Evolutionary conservation across 2,113 vertebrate genomes (phyloP), one percentile per base, ranked within the genome.

Genomic region (Thinocorus orbignyianus): DNA sequence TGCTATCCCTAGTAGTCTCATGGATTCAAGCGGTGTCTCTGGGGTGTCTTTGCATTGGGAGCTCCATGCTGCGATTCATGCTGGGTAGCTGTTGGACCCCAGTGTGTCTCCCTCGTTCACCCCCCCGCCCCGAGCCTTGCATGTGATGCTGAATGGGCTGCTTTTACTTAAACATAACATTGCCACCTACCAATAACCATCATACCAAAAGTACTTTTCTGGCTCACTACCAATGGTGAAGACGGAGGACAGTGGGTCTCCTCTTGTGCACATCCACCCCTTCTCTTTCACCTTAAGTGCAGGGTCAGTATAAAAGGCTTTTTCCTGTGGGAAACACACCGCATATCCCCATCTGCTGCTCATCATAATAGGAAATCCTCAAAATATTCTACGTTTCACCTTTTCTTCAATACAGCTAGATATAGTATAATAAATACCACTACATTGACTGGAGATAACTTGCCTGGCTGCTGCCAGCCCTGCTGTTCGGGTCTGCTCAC

Each of bases 81-180:
- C 44, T n/a, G 30, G 28, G 26, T 1, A 0, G 35, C 80, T 60
- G 55, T 19, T 52, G 55, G 62, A 44, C 81, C 52, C 31, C 46
- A 6, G 30, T 3, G 24, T 8, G 20, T 58, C 13, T 33, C 8
- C 8, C 13, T 42, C 1, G 0, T 26, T 39, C 55, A 12, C 31
- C 44, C 20, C 10, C 10, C 24, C 22, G 15, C 31, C 30, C 3
- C 9, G 11, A 35, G 11, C 22, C 33, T 20, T 1, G 5, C 16
- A 7, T 3, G 17, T 7, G 17, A 11, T 46, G 60, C 41, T 48
- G 28, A 55, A 22, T 26, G 33, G 25, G 39, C 49, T 57, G 2
- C 60, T 52, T 72, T 44, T 46, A 25, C 46, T 55, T 46, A 26
- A 65, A 39, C 7, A 13, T 52, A 31, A 37, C 39, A 16, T 35